Conservation (phyloP, 2,888 invertebrate species). For the Dione juno region DNA sequence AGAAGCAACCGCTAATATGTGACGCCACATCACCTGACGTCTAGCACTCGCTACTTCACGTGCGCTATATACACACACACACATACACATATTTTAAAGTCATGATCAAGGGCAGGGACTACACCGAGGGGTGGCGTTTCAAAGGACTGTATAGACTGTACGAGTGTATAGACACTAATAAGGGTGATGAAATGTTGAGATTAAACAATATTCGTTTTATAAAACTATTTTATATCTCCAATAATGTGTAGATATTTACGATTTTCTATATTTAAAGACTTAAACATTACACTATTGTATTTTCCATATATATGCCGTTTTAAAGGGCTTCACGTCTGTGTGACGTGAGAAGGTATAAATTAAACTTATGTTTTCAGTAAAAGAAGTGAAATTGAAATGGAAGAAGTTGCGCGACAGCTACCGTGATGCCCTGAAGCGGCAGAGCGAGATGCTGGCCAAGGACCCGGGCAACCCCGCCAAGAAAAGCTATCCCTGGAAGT, state of each 20-base stretch:
- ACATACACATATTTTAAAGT: not conserved
- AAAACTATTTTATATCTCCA: not conserved
- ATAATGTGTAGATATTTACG: not conserved
- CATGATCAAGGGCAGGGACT: conserved; percentile 11
- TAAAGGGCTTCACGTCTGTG: too few species aligned
- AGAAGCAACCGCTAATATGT: too few species aligned
- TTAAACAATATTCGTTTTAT: not conserved
- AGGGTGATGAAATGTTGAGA: not conserved
- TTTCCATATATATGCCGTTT: too few species aligned
- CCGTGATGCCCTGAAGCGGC: conserved; percentile 76
- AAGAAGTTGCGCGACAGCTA: conserved; percentile 78
- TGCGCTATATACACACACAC: too few species aligned
- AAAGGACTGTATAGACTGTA: not conserved
- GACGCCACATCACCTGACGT: not conserved
- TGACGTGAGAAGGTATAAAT: not conserved
- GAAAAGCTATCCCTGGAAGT: conserved; percentile 74
- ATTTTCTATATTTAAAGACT: not conserved
- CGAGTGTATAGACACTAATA: not conserved
- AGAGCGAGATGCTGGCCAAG: conserved; percentile 67
- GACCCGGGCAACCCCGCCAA: conserved; percentile 57
- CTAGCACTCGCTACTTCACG: not conserved
- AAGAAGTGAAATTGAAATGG: conserved; percentile 78
- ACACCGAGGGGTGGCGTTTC: conserved; percentile 1
- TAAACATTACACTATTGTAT: too few species aligned
- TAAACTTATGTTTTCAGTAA: conserved; percentile 59